These are phyloP conservation scores for Myiotriccus ornatus DNA, from an alignment of 2,797 vertebrate species.

Conservation along the genomic window DNA sequence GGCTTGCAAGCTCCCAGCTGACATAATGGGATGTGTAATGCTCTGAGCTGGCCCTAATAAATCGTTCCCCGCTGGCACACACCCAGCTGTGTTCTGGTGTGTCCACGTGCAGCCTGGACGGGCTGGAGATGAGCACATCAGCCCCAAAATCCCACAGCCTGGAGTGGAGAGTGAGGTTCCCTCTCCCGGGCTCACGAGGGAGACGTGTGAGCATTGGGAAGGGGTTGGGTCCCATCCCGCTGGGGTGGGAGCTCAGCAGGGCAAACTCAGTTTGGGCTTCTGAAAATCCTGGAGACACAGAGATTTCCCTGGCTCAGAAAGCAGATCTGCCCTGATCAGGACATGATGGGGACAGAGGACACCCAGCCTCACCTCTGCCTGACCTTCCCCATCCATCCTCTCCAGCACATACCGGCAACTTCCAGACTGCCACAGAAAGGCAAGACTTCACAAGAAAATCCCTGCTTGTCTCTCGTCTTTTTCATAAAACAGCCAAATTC, in stretches of 20 bases:
- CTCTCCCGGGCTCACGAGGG: fast-evolving
- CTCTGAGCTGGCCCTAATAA: not conserved
- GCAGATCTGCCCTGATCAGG: not conserved
- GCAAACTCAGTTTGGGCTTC: fast-evolving
- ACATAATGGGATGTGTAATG: not conserved
- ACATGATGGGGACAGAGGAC: fast-evolving
- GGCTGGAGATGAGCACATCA: not conserved
- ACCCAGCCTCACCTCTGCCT: not conserved
- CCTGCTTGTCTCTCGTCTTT: not conserved
- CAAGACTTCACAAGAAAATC: not conserved
- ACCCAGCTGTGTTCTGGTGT: not conserved
- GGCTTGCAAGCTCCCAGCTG: not conserved
- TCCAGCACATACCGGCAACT: not conserved
- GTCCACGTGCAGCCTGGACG: not conserved
- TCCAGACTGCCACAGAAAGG: not conserved
- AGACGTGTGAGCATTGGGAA: not conserved
- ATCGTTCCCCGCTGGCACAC: not conserved
- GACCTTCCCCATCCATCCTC: not conserved
- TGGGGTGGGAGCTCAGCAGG: not conserved
- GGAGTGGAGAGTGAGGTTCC: not conserved
- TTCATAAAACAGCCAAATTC: not conserved
- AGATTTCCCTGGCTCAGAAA: not conserved
- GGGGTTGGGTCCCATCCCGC: fast-evolving
- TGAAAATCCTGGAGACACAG: not conserved
- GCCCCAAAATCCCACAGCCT: not conserved